Evolutionary conservation across 2,888 invertebrate species (phyloP).

Genomic region (Eupithecia pulchellata): DNA sequence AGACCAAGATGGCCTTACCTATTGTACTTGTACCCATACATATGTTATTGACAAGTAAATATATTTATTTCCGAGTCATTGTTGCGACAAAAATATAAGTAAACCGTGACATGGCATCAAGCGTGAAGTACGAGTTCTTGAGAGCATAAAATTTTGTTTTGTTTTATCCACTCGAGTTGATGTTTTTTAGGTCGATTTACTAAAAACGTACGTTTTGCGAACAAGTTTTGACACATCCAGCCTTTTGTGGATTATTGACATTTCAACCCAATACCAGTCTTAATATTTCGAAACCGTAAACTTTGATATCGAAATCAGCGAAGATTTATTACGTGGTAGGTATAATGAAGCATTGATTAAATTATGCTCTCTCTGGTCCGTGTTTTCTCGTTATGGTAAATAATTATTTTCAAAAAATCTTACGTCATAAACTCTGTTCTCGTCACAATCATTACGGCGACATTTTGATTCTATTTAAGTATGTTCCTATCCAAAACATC

Average conservation of each 20-base stretch:
- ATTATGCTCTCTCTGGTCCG: slow-evolving; percentile 26
- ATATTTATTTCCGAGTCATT: slow-evolving; percentile 18
- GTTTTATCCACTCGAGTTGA: slow-evolving; percentile 3
- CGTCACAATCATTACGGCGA: not conserved
- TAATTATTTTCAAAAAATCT: not conserved
- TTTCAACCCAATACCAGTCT: slow-evolving; percentile 39
- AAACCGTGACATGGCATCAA: slow-evolving; percentile 11
- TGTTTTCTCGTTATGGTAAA: not conserved
- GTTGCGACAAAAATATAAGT: slow-evolving; percentile 9
- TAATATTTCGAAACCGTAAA: slow-evolving; percentile 41
- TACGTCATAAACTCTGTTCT: not conserved
- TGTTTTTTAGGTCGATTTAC: slow-evolving; percentile 8
- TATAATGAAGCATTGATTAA: slow-evolving; percentile 16
- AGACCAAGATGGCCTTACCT: not conserved
- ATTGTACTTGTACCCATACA: not conserved
- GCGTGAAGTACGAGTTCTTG: slow-evolving; percentile 10
- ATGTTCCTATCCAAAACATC: too few species aligned
- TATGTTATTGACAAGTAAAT: not conserved
- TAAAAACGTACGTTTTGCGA: slow-evolving; percentile 25
- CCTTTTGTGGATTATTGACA: slow-evolving; percentile 39
- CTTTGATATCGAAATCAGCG: slow-evolving; percentile 36
- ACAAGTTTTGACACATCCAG: slow-evolving; percentile 36
- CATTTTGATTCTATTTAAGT: too few species aligned
- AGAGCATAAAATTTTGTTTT: slow-evolving; percentile 3
- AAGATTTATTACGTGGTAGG: slow-evolving; percentile 38